These are phyloP conservation scores for Thyatira batis DNA, from an alignment of 2,888 invertebrate species.

Conservation along the genomic window DNA sequence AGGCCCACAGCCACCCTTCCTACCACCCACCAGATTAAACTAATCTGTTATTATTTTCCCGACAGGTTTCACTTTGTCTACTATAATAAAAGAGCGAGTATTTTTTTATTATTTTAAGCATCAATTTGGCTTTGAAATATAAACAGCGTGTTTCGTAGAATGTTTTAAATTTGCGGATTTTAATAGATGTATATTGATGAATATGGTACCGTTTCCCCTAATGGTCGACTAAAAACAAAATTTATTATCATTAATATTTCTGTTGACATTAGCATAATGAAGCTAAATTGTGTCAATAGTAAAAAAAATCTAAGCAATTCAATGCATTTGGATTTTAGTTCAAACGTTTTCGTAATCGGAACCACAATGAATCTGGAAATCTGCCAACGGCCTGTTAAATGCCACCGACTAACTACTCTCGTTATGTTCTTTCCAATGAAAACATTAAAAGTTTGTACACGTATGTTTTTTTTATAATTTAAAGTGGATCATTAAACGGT, in stretches of 20 bases:
- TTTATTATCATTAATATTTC: background rate
- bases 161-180: background rate
- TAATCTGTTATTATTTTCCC: slow-evolving; percentile 57
- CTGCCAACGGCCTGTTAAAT: slow-evolving; percentile 3
- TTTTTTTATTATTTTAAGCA: slow-evolving; percentile 11
- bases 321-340: background rate
- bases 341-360: slow-evolving; percentile 1
- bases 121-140: background rate
- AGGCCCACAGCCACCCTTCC: slow-evolving; percentile 23
- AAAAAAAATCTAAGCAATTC: background rate
- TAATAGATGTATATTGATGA: too few species aligned
- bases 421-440: background rate
- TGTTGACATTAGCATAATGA: too few species aligned
- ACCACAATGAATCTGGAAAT: background rate
- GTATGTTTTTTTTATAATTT: too few species aligned
- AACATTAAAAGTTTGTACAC: background rate
- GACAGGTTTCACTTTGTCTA: slow-evolving; percentile 41
- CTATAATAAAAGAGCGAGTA: slow-evolving; percentile 17
- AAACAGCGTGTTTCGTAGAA: background rate
- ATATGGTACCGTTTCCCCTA: too few species aligned
- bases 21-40: slow-evolving; percentile 48
- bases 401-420: slow-evolving; percentile 1
- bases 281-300: too few species aligned
- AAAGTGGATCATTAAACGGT: too few species aligned
- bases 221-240: too few species aligned